Base-by-base conservation (phyloP, 1,140 invertebrate genomes). In the Eciton burchellii region DNA sequence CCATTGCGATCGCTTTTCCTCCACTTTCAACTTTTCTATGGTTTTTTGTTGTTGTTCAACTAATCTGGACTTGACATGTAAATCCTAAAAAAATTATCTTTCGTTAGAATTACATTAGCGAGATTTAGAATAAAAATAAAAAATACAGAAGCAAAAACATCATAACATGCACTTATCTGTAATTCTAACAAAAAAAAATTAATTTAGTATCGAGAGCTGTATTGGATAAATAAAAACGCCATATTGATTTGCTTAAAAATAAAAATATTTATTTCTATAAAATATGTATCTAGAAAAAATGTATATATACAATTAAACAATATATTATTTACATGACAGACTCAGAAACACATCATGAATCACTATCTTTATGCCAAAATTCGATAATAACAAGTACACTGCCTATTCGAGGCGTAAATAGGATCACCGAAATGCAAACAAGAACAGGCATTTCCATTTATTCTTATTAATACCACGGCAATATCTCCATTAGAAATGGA, bases 71-170 rank as follows among this genome's bases (percentile, higher is more conserved):
- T 91, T 93, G 41, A 72, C 62, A 59, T 90, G 90, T 65, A 93
- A 86, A 43, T 94, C 92, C 92, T 93, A 89, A 88, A 92, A 93
- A 70, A 60, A 49, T 56, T 59, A 56, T 9, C 14, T 60, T 77
- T 62, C 47, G 35, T 60, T 11, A 63, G 12, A 62, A 0, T 52
- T 21, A 81, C 16, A 21, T 35, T 6, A 6, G 35, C 35, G 35
- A 35, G 6, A 6, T 35, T n/a, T n/a, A n/a, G n/a, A 12, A 54
- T 8, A 70, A 12, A 70, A 72, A 59, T 35, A 63, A 85, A 87
- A 19, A 19, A 45, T 49, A 85, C 19, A 82, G 85, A 86, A 83
- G 65, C 79, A 54, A 57, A 57, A 47, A 43, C 19, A 4, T 29
- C 9, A 29, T 54, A 21, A 29, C 8, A 49, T 24, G 41, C 54